phyloP scores from a whole-genome alignment of 1,140 invertebrate species.

The Leptoteleia sp. region DNA sequence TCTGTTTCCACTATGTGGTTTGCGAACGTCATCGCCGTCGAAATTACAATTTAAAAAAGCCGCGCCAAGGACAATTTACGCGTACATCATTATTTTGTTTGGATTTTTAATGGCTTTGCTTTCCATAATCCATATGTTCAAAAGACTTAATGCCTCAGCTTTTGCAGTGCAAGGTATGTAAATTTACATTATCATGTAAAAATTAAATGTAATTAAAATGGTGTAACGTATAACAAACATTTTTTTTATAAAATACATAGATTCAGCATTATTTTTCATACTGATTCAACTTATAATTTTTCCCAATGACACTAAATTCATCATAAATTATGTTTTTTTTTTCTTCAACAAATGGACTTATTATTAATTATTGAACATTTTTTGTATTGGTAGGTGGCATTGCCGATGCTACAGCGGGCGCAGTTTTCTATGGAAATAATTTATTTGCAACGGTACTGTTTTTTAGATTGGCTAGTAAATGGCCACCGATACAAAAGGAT shows the following conservation, averaged over 20 bases:
- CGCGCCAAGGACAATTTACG: conserved; percentile 67
- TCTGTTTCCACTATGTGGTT: conserved; percentile 71
- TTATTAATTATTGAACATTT: not conserved
- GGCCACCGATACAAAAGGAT: conserved; percentile 76
- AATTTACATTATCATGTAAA: too few species aligned
- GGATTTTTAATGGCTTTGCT: conserved; percentile 67
- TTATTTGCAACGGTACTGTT: conserved; percentile 76
- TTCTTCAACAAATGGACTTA: too few species aligned
- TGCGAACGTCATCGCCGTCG: conserved; percentile 58
- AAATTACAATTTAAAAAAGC: conserved; percentile 67
- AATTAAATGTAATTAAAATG: too few species aligned
- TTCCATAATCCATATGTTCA: conserved; percentile 74
- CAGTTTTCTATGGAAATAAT: conserved; percentile 80
- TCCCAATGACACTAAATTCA: too few species aligned
- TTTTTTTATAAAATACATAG: too few species aligned
- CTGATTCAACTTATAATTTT: too few species aligned
- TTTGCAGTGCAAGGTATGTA: conserved; percentile 73
- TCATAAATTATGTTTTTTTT: too few species aligned
- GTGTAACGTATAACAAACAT: too few species aligned
- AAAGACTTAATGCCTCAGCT: conserved; percentile 68
- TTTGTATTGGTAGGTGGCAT: conserved; percentile 79
- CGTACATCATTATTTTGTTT: conserved; percentile 51
- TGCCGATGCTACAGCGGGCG: conserved; percentile 78
- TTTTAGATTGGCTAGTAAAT: conserved; percentile 75
- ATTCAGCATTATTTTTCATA: too few species aligned